Percentiles rank a stretch among this genome's conserved stretches.
phyloP scores from a whole-genome alignment of 1,140 invertebrate genomes.

The Diorhabda sublineata region DNA sequence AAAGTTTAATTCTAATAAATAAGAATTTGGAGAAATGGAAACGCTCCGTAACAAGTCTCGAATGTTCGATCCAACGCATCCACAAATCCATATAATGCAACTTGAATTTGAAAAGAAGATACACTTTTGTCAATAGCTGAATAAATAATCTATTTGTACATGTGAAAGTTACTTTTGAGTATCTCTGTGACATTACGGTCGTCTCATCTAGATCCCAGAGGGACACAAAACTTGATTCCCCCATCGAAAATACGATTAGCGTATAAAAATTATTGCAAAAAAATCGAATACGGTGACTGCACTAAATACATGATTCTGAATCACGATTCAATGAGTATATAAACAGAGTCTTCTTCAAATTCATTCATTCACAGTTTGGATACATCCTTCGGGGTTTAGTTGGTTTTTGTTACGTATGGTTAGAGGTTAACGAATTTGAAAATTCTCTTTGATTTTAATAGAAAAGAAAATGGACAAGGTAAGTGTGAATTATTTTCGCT shows the following conservation, averaged over 20 bases:
- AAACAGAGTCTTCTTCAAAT: slow-evolving; percentile 49
- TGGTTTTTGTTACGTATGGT: not conserved
- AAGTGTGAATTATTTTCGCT: slow-evolving; percentile 1
- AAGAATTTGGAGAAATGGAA: not conserved
- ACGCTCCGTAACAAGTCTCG: not conserved
- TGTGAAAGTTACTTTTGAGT: slow-evolving; percentile 27
- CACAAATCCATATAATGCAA: slow-evolving; percentile 35
- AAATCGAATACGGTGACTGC: slow-evolving; percentile 48
- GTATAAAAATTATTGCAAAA: slow-evolving; percentile 40
- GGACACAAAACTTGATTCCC: slow-evolving; percentile 23
- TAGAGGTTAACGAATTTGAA: not conserved
- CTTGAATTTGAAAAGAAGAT: slow-evolving; percentile 30
- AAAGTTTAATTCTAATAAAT: too few species aligned
- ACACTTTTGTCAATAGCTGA: slow-evolving; percentile 22
- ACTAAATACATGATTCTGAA: slow-evolving; percentile 55
- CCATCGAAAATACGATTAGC: slow-evolving; percentile 28
- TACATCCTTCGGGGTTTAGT: slow-evolving; percentile 23
- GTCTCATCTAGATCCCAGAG: slow-evolving; percentile 14
- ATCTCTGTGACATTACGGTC: slow-evolving; percentile 12
- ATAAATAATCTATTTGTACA: slow-evolving; percentile 32
- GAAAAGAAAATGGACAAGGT: slow-evolving; percentile 20
- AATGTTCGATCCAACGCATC: not conserved
- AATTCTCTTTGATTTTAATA: not conserved
- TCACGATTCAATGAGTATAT: slow-evolving; percentile 51
- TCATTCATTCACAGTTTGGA: slow-evolving; percentile 48